A percentile compares a stretch with the other conserved stretches of the same genome.
Evolutionary conservation across 2,888 invertebrate species (phyloP).

Genomic region (Neuroscelio doddi): DNA sequence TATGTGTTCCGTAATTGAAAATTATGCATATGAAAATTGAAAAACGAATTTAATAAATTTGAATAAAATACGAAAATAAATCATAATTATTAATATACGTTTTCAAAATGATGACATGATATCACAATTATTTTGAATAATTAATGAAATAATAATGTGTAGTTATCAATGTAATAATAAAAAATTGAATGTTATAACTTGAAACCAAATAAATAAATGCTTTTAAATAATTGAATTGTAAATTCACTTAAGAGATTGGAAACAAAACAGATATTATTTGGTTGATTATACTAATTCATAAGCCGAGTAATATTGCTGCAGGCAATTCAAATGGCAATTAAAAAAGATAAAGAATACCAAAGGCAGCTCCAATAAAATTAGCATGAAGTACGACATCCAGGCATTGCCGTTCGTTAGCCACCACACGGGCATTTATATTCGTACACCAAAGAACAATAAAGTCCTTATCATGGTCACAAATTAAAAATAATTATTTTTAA

Average conservation of each 20-base stretch:
- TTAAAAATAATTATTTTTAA: constrained; percentile 72
- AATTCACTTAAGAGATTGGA: constrained; percentile 31
- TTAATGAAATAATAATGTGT: too few relatives aligned
- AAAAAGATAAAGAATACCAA: constrained; percentile 58
- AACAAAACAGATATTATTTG: constrained; percentile 34
- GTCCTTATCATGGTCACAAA: constrained; percentile 68
- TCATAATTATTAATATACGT: too few relatives aligned
- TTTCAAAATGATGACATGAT: too few relatives aligned
- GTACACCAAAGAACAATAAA: constrained; percentile 58
- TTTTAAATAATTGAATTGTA: too few relatives aligned
- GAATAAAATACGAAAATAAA: too few relatives aligned
- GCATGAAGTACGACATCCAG: constrained; percentile 58
- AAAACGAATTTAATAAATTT: too few relatives aligned
- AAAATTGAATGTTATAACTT: too few relatives aligned
- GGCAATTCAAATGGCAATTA: constrained; percentile 60
- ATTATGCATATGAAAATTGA: too few relatives aligned
- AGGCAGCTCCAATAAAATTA: constrained; percentile 64
- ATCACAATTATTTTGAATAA: too few relatives aligned
- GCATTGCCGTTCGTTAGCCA: constrained; percentile 51
- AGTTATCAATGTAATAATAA: too few relatives aligned
- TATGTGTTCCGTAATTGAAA: too few relatives aligned
- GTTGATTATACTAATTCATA: constrained; percentile 49
- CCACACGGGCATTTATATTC: constrained; percentile 49
- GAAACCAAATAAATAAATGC: too few relatives aligned
- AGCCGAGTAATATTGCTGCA: constrained; percentile 44